phyloP scores from a whole-genome alignment of 2,888 invertebrate genomes.

The Cryptus viduatorius region DNA sequence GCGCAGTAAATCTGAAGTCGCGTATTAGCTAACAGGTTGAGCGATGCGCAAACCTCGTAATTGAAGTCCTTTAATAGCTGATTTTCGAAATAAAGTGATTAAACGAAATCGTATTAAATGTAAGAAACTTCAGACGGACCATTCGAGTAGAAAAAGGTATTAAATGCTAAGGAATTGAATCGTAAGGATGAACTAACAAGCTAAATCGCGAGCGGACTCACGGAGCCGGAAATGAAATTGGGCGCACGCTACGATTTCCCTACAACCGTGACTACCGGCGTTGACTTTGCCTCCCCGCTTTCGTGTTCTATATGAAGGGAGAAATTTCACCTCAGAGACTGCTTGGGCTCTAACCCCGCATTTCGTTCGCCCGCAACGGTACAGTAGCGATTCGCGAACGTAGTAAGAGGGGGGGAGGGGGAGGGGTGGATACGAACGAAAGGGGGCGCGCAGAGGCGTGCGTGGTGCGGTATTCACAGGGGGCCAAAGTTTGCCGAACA shows the following conservation, averaged over 20 bases:
- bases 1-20: no score
- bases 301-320: conserved; percentile 12
- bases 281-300: not conserved
- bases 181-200: conserved; percentile 29
- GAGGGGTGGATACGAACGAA: conserved; percentile 12
- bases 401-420: conserved; percentile 16
- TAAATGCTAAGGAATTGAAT: conserved; percentile 1
- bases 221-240: conserved; percentile 33
- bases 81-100: not conserved
- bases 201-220: conserved; percentile 25
- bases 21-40: no score
- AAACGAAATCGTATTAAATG: not conserved
- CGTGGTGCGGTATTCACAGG: conserved; percentile 47
- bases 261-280: conserved; percentile 10
- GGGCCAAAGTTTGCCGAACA: conserved; percentile 77
- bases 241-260: conserved; percentile 9
- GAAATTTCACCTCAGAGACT: conserved; percentile 51
- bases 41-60: no score
- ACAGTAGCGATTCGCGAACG: conserved; percentile 39
- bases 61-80: not conserved
- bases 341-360: conserved; percentile 44
- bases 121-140: conserved; percentile 12
- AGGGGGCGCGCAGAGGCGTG: conserved; percentile 18
- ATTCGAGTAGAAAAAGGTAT: not conserved
- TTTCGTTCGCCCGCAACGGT: conserved; percentile 44